A percentile compares a stretch with the other conserved stretches of the same genome.
Evolutionary conservation across 2,113 vertebrate genomes (phyloP).

Genomic region (Sylvia atricapilla): DNA sequence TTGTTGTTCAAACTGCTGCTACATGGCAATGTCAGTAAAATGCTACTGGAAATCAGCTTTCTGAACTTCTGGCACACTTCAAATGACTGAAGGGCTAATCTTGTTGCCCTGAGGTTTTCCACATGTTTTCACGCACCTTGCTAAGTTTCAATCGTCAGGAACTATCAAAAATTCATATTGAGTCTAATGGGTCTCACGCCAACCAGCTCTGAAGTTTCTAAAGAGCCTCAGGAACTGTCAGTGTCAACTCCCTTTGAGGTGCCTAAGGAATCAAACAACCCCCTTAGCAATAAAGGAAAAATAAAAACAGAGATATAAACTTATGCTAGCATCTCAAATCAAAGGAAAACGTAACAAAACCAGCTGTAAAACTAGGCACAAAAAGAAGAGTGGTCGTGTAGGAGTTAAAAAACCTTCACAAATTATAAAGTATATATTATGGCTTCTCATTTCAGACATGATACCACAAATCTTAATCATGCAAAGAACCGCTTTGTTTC

Average conservation of each 20-base stretch:
- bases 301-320: not conserved
- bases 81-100: not conserved
- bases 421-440: not conserved
- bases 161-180: not conserved
- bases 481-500: constrained; percentile 59
- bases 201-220: not conserved
- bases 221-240: not conserved
- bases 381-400: not conserved
- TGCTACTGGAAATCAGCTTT: not conserved
- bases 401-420: constrained; percentile 40
- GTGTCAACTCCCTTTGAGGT: not conserved
- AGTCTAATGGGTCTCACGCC: not conserved
- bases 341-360: constrained; percentile 58
- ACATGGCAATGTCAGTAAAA: not conserved
- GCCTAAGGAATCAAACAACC: not conserved
- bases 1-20: not conserved
- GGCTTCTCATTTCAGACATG: constrained; percentile 34
- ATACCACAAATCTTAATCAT: constrained; percentile 62
- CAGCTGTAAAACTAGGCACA: constrained; percentile 39
- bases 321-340: not conserved
- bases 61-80: not conserved
- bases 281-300: not conserved
- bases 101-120: not conserved
- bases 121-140: not conserved
- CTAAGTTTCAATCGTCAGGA: not conserved